Evolutionary conservation across 2,797 vertebrate genomes (phyloP).

Genomic region (Protonibea diacanthus): DNA sequence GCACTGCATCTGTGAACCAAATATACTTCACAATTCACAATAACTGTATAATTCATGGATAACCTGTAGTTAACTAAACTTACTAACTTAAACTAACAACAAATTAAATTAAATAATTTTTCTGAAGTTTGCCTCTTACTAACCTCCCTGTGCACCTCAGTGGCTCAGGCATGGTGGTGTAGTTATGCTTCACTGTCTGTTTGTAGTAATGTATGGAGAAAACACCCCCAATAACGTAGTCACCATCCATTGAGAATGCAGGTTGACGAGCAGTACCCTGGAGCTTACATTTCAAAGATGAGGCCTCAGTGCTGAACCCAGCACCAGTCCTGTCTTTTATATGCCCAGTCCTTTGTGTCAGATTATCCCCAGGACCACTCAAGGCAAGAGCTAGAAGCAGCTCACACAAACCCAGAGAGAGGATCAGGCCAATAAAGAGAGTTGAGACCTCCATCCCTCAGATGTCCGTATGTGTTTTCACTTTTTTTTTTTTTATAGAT

Average conservation of each 20-base stretch:
- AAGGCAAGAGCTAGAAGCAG: conserved; percentile 20
- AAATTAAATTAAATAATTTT: too few relatives aligned
- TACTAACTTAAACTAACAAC: too few relatives aligned
- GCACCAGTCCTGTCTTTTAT: neutral
- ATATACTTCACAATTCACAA: too few relatives aligned
- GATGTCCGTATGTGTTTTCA: neutral
- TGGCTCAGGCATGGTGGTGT: conserved; percentile 65
- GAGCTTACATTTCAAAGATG: conserved; percentile 52
- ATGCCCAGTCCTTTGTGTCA: neutral
- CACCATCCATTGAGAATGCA: conserved; percentile 67
- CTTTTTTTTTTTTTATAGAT: conserved; percentile 64
- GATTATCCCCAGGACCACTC: neutral
- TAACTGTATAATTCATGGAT: neutral
- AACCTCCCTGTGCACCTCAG: conserved; percentile 73
- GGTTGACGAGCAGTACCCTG: conserved; percentile 44
- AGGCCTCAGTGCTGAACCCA: neutral
- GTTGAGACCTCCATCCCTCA: conserved; percentile 32
- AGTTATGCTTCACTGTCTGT: conserved; percentile 56
- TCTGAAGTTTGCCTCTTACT: too few relatives aligned
- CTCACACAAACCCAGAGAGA: conserved; percentile 32
- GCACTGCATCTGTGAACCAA: neutral
- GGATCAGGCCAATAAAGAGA: conserved; percentile 16
- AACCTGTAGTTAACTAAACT: neutral
- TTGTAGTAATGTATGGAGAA: conserved; percentile 72
- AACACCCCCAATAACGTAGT: conserved; percentile 73